phyloP scores from a whole-genome alignment of 2,888 invertebrate species.

The Lasius fuliginosus region DNA sequence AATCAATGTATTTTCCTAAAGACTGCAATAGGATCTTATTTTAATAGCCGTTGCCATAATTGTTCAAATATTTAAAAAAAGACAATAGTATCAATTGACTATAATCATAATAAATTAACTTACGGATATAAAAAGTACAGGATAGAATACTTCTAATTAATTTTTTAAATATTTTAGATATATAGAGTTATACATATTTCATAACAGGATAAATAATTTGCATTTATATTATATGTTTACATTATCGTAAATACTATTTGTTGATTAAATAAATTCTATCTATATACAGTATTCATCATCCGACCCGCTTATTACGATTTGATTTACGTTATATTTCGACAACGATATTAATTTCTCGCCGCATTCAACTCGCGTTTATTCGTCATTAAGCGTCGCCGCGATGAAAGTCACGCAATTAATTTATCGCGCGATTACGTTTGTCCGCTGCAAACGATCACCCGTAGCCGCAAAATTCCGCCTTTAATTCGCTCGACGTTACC shows the following conservation, averaged over 20 bases:
- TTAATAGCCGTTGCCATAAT: conserved; percentile 2
- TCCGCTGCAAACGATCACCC: conserved; percentile 42
- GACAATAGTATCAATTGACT: not conserved
- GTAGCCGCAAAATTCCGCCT: conserved; percentile 47
- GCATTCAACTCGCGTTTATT: conserved; percentile 47
- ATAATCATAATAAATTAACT: not conserved
- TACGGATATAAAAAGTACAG: not conserved
- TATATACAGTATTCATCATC: conserved; percentile 29
- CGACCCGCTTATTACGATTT: conserved; percentile 30
- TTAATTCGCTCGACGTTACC: conserved; percentile 47
- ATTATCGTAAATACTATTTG: conserved; percentile 11
- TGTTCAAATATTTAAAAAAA: not conserved
- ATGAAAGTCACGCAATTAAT: conserved; percentile 56
- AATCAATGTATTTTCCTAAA: conserved; percentile 19
- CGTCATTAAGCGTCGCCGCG: conserved; percentile 47
- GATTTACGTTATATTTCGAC: conserved; percentile 46
- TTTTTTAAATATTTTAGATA: not conserved
- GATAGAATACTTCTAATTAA: not conserved
- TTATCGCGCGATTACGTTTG: conserved; percentile 47
- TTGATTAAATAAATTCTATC: conserved; percentile 35
- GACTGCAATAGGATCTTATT: conserved; percentile 23
- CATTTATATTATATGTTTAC: not conserved
- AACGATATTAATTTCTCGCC: conserved; percentile 48
- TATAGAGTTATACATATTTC: not conserved
- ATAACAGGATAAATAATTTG: not conserved